phyloP scores from a whole-genome alignment of 2,888 invertebrate species.

The Hedychridium roseum region DNA sequence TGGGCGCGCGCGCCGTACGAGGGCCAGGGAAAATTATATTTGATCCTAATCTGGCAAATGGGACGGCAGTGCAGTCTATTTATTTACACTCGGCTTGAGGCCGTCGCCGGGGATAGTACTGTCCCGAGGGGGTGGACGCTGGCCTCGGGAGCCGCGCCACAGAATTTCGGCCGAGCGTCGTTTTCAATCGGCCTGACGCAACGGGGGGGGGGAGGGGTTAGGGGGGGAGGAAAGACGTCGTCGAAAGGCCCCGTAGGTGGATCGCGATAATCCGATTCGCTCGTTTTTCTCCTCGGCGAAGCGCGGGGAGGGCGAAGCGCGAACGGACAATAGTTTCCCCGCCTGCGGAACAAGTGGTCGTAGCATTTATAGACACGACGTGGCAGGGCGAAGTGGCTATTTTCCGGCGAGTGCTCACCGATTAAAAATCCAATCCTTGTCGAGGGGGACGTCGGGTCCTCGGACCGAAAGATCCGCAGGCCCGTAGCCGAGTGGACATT shows the following conservation, averaged over 20 bases:
- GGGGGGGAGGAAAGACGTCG: slow-evolving; percentile 3
- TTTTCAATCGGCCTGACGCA: not conserved
- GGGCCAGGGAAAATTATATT: slow-evolving; percentile 54
- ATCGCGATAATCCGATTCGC: slow-evolving; percentile 13
- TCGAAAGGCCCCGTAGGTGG: slow-evolving; percentile 9
- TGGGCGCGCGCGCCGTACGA: slow-evolving; percentile 15
- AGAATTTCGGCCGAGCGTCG: no score
- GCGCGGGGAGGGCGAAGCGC: no score
- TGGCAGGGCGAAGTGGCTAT: slow-evolving; percentile 61
- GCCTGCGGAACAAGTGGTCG: slow-evolving; percentile 53
- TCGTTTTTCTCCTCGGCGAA: slow-evolving; percentile 20
- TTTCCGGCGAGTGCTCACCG: slow-evolving; percentile 63
- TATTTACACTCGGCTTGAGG: slow-evolving; percentile 55
- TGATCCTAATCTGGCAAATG: slow-evolving; percentile 60
- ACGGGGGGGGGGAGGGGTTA: not conserved
- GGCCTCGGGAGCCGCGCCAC: not conserved
- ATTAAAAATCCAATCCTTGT: slow-evolving; percentile 62
- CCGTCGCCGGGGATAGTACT: slow-evolving; percentile 38
- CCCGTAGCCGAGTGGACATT: not conserved
- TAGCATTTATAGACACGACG: slow-evolving; percentile 54
- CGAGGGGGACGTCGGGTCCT: slow-evolving; percentile 2
- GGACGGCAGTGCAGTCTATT: slow-evolving; percentile 54
- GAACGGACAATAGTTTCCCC: slow-evolving; percentile 40
- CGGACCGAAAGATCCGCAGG: not conserved
- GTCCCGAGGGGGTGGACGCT: slow-evolving; percentile 11